These are phyloP conservation scores for Aricia agestis DNA, from an alignment of 1,140 invertebrate species.

Conservation along the genomic window DNA sequence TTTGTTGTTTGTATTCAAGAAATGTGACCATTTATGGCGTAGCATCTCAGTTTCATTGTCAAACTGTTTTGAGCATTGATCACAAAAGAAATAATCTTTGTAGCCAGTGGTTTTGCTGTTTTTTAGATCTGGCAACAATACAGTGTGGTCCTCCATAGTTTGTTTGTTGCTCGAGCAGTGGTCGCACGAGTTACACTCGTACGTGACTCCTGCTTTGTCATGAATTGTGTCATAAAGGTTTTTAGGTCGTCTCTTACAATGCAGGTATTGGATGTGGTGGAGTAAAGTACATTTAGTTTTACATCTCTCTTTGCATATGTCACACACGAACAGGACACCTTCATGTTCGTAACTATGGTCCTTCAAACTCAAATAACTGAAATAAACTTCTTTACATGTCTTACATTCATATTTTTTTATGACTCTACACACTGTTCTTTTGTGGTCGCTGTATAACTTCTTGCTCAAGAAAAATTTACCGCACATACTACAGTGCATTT, in stretches of 20 bases:
- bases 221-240: constrained; percentile 38
- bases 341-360: constrained; percentile 59
- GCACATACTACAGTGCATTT: constrained; percentile 55
- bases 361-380: constrained; percentile 53
- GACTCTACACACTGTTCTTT: constrained; percentile 38
- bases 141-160: constrained; percentile 43
- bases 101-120: constrained; percentile 48
- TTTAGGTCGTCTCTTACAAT: constrained; percentile 40
- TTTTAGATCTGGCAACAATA: constrained; percentile 42
- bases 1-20: constrained; percentile 42
- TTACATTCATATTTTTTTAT: constrained; percentile 49
- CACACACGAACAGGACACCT: constrained; percentile 45
- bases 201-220: constrained; percentile 33
- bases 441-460: constrained; percentile 41
- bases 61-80: constrained; percentile 53
- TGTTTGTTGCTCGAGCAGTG: constrained; percentile 40
- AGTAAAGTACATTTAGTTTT: constrained; percentile 46
- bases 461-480: constrained; percentile 43
- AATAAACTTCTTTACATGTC: constrained; percentile 43
- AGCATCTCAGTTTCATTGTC: constrained; percentile 50
- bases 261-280: constrained; percentile 53
- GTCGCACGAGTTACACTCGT: constrained; percentile 59
- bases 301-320: constrained; percentile 60
- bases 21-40: constrained; percentile 60
- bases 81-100: constrained; percentile 59